Base-by-base conservation (phyloP, 2,888 invertebrate genomes). In the Augiades crinisus region DNA sequence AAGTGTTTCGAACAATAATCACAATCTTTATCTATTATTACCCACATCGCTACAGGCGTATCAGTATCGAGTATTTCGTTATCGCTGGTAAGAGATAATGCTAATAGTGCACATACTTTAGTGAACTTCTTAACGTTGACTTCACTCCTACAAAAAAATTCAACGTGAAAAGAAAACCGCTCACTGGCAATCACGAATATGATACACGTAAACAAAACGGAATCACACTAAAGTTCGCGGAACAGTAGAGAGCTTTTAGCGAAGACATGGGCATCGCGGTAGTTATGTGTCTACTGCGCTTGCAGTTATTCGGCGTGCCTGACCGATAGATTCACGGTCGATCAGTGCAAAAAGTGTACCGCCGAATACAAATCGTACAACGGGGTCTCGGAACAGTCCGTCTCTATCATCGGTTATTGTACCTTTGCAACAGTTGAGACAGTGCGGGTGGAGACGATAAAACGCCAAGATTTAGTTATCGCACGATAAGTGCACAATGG, bases 61-160 rank as follows among this genome's bases (percentile, higher is more conserved):
- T 41, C 54, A 40, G 53, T 55, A 59, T 61, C 54, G 34, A 36
- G 22, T 6, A 52, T 55, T 55, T 46, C 33, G 41, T 61, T 62
- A 62, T 62, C 61, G 47, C 41, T 30, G 45, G n/a, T n/a, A n/a
- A n/a, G n/a, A n/a, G 41, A 57, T 56, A 47, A 54, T 38, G 51
- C 51, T 34, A 13, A 19, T 36, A 36, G 12, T 12, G 5, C 21
- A 40, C 33, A 24, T 16, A n/a, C n/a, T n/a, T n/a, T n/a, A 22
- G 45, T 33, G 12, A 49, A 24, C 34, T 16, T 45, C 24, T 16
- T 3, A 27, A 41, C 10, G 7, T 10, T 10, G 5, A 47, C 51
- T 46, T 37, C 14, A 27, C 5, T 21, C n/a, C 5, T 14, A 41
- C 41, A 38, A 30, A 10, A 30, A 4, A 10, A 2, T 10, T 10